Evolutionary conservation across 2,888 invertebrate genomes (phyloP).

Genomic region (Chymomyza fuscimana): DNA sequence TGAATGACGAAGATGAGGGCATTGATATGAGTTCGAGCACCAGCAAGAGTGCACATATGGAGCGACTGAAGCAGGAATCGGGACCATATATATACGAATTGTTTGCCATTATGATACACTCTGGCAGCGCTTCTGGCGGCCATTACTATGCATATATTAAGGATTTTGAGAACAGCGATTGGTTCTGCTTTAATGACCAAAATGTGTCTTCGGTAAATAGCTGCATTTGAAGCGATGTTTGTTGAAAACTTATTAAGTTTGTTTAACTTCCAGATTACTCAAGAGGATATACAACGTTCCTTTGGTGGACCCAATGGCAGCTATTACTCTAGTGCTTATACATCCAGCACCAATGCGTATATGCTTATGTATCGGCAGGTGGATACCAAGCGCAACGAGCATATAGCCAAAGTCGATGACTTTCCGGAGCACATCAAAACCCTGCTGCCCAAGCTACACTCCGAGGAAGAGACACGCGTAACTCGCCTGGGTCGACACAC

Average conservation of each 20-base stretch:
- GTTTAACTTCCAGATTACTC: constrained; percentile 83
- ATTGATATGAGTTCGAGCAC: constrained; percentile 83
- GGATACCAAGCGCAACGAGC: constrained; percentile 83
- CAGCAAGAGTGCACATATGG: constrained; percentile 59
- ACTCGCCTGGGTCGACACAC: constrained; percentile 75
- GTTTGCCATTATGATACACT: constrained; percentile 95
- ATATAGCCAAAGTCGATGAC: constrained; percentile 84
- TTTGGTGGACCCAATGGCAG: constrained; percentile 87
- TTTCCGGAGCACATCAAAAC: constrained; percentile 88
- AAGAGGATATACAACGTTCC: constrained; percentile 89
- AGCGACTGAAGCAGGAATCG: constrained; percentile 74
- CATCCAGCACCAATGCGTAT: constrained; percentile 92
- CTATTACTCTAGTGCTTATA: constrained; percentile 87
- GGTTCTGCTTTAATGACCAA: constrained; percentile 95
- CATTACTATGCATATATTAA: constrained; percentile 96
- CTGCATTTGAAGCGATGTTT: background rate
- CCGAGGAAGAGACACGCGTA: constrained; percentile 82
- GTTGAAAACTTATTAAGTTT: background rate
- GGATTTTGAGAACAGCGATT: constrained; percentile 86
- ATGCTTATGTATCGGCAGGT: constrained; percentile 94
- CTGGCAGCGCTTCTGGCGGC: constrained; percentile 93
- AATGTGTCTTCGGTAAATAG: constrained; percentile 85
- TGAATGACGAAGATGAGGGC: constrained; percentile 85
- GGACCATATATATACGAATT: constrained; percentile 91
- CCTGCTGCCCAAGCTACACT: constrained; percentile 83